phyloP scores from a whole-genome alignment of 2,113 vertebrate genomes.

The Campylomormyrus tamandua region DNA sequence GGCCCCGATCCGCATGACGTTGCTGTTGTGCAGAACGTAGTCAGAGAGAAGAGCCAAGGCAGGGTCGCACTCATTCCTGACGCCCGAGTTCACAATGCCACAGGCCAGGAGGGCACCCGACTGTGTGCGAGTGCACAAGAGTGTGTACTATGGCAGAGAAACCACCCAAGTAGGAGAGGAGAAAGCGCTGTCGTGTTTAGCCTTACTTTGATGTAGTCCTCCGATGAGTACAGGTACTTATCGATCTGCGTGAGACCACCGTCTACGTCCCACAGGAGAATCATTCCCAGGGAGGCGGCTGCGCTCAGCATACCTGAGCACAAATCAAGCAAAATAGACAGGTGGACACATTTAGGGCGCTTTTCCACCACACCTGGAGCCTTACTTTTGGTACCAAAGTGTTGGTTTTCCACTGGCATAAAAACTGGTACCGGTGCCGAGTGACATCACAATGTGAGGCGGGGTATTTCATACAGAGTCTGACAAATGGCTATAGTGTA shows the following conservation, averaged over 20 bases:
- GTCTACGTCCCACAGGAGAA: constrained; percentile 94
- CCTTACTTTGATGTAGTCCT: constrained; percentile 96
- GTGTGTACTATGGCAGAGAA: background rate
- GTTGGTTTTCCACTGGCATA: background rate
- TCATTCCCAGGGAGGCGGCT: constrained; percentile 90
- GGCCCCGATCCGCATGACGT: constrained; percentile 93
- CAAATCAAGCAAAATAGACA: constrained; percentile 33
- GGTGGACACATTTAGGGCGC: background rate
- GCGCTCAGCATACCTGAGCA: constrained; percentile 89
- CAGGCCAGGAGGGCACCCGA: constrained; percentile 93
- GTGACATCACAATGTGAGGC: background rate
- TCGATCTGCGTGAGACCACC: constrained; percentile 97
- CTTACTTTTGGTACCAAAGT: background rate
- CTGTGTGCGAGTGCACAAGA: constrained; percentile 44
- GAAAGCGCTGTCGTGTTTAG: background rate
- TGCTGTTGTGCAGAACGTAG: constrained; percentile 96
- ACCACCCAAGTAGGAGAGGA: background rate
- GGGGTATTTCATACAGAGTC: background rate
- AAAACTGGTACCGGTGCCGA: background rate
- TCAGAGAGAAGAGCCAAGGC: constrained; percentile 91
- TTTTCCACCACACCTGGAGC: background rate
- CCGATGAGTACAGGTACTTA: constrained; percentile 96
- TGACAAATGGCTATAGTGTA: background rate
- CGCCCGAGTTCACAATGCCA: constrained; percentile 93
- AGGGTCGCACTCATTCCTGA: constrained; percentile 95